Base-by-base conservation (phyloP, 2,113 vertebrate genomes). In the Erythrolamprus reginae region DNA sequence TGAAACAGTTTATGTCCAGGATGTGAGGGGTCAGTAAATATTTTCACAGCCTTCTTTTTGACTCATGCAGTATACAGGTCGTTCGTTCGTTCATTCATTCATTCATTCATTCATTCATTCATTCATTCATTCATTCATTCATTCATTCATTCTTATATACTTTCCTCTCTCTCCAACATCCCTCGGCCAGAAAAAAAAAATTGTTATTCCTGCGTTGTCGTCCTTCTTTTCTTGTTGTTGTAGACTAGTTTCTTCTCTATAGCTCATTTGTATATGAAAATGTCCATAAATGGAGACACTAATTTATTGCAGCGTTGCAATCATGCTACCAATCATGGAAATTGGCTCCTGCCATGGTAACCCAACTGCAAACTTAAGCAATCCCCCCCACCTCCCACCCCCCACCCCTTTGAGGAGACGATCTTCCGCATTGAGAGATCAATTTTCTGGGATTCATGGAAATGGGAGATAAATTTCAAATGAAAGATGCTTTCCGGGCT, bases 321-420 rank as follows among this genome's bases (percentile, higher is more conserved):
- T 87, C 84, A 86, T 12, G 47, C 56, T 90, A 42, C 83, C 84
- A 90, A 53, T 90, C 85, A 82, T 87, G 90, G 90, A 87, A 90
- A 90, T 90, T 56, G 85, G 65, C 61, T 82, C 70, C 90, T 77
- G 42, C 61, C 85, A 55, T 87, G 85, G 51, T 82, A 87, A 90
- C 90, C 65, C 26, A 88, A 88, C 42, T 82, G 24, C 58, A 87
- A 58, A 86, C 23, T 12, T 77, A 38, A 90, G 48, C 23, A 51
- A 24, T 65, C 23, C 28, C 82, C n/a, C n/a, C n/a, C n/a, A n/a
- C n/a, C 24, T 28, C 47, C 28, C 17, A 6, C 42, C 38, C 45
- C 47, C 28, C 17, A 6, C 86, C 19, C 13, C 5, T n/a, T 50
- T 38, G 33, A n/a, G 89, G 52, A 52, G 52, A 45, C 86, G 84